Evolutionary conservation across 2,797 vertebrate species (phyloP).

Genomic region (Typhlichthys subterraneus): DNA sequence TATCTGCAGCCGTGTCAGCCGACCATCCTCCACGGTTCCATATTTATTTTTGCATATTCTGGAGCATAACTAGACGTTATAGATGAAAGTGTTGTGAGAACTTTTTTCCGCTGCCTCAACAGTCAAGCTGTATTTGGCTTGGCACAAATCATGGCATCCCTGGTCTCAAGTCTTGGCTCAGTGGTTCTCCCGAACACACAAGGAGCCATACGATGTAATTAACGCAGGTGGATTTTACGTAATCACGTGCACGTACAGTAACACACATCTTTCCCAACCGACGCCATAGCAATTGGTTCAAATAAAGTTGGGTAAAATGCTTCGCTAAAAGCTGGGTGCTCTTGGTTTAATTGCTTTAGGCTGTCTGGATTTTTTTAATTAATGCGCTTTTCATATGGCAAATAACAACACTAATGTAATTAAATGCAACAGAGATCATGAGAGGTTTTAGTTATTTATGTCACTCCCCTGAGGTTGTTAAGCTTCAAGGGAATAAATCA

Average conservation of each 20-base stretch:
- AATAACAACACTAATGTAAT: slow-evolving; percentile 42
- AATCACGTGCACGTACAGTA: too few relatives aligned
- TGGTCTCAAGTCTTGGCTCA: not conserved
- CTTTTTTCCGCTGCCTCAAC: slow-evolving; percentile 26
- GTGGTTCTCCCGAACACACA: too few relatives aligned
- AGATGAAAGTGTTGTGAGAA: slow-evolving; percentile 42
- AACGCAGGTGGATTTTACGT: too few relatives aligned
- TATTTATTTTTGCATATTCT: slow-evolving; percentile 59
- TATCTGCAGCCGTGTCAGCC: slow-evolving; percentile 51
- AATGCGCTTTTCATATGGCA: slow-evolving; percentile 34
- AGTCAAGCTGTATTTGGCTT: not conserved
- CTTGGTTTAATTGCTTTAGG: slow-evolving; percentile 6
- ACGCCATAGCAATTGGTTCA: not conserved
- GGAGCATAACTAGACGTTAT: slow-evolving; percentile 12
- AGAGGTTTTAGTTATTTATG: slow-evolving; percentile 40
- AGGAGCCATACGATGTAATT: too few relatives aligned
- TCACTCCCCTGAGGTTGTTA: slow-evolving; percentile 29
- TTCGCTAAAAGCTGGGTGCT: slow-evolving; percentile 13
- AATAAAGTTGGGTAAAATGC: slow-evolving; percentile 2
- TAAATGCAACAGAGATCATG: slow-evolving; percentile 38
- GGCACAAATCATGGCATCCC: not conserved
- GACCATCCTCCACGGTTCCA: slow-evolving; percentile 49
- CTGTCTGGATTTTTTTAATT: slow-evolving; percentile 37
- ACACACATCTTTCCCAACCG: too few relatives aligned
- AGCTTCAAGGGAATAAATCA: slow-evolving; percentile 48